phyloP scores from a whole-genome alignment of 2,797 vertebrate species.

The Sebastes taczanowskii region DNA sequence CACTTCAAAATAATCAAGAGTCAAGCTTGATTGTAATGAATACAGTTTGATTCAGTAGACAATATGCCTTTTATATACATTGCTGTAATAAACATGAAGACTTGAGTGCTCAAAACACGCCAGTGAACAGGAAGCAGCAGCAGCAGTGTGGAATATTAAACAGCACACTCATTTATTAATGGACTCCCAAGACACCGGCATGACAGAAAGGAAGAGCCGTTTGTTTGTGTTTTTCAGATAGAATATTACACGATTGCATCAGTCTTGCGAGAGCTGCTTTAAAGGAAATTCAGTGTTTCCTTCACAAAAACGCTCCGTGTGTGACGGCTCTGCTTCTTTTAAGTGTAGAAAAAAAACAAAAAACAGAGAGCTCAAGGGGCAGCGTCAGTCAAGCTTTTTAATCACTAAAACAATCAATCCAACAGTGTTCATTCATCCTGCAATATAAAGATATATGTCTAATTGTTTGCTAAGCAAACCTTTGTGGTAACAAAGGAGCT shows the following conservation, averaged over 20 bases:
- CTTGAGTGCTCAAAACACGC: not conserved
- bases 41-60: not conserved
- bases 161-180: slow-evolving; percentile 26
- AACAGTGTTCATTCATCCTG: not conserved
- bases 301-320: not conserved
- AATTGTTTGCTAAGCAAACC: not conserved
- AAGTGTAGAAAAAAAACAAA: not conserved
- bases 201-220: not conserved
- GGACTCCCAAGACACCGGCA: not conserved
- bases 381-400: not conserved
- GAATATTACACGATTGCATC: slow-evolving; percentile 37
- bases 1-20: not conserved
- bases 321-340: not conserved
- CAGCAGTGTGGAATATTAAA: slow-evolving; percentile 8
- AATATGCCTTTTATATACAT: not conserved
- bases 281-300: slow-evolving; percentile 14
- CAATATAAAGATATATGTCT: not conserved
- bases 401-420: not conserved
- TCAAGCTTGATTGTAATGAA: not conserved
- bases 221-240: slow-evolving; percentile 9
- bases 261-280: slow-evolving; percentile 21
- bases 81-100: not conserved
- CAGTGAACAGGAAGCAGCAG: not conserved
- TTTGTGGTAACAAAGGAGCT: not conserved
- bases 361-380: not conserved